Evolutionary conservation across 2,113 vertebrate genomes (phyloP).

Genomic region (Halichoeres trimaculatus): DNA sequence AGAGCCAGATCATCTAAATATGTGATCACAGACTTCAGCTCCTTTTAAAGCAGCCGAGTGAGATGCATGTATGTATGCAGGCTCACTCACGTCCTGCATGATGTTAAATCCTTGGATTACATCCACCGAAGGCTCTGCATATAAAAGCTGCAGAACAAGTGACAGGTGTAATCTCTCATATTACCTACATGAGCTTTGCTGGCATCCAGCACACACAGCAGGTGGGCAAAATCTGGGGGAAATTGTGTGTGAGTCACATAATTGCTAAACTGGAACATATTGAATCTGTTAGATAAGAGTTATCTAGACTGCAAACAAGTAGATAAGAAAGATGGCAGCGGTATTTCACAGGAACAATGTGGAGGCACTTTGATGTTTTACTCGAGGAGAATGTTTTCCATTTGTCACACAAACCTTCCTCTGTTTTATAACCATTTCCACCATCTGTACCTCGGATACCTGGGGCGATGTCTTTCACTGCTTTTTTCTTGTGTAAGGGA

Average conservation of each 20-base stretch:
- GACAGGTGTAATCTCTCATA: conserved; percentile 77
- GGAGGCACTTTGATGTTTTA: conserved; percentile 36
- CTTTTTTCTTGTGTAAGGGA: background rate
- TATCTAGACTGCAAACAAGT: conserved; percentile 39
- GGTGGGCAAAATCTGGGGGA: conserved; percentile 32
- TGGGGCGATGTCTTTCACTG: conserved; percentile 16
- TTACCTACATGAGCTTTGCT: conserved; percentile 65
- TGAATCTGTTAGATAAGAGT: conserved; percentile 26
- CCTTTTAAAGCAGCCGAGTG: conserved; percentile 33
- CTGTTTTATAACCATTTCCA: conserved; percentile 2
- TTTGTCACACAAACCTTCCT: conserved; percentile 19
- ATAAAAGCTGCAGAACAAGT: conserved; percentile 68
- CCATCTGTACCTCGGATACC: conserved; percentile 21
- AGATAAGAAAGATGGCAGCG: conserved; percentile 11
- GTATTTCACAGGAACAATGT: conserved; percentile 32
- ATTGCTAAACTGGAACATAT: conserved; percentile 45
- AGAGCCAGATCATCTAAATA: conserved; percentile 43
- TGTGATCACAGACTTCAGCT: conserved; percentile 46
- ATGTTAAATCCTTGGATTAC: conserved; percentile 79
- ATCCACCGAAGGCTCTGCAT: conserved; percentile 69
- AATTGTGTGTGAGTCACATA: conserved; percentile 50
- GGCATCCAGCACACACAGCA: conserved; percentile 37
- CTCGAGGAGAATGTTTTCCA: conserved; percentile 28
- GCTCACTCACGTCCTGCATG: conserved; percentile 49
- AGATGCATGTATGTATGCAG: conserved; percentile 30